These are phyloP conservation scores for Egretta garzetta DNA, from an alignment of 2,113 vertebrate species.

Conservation along the genomic window DNA sequence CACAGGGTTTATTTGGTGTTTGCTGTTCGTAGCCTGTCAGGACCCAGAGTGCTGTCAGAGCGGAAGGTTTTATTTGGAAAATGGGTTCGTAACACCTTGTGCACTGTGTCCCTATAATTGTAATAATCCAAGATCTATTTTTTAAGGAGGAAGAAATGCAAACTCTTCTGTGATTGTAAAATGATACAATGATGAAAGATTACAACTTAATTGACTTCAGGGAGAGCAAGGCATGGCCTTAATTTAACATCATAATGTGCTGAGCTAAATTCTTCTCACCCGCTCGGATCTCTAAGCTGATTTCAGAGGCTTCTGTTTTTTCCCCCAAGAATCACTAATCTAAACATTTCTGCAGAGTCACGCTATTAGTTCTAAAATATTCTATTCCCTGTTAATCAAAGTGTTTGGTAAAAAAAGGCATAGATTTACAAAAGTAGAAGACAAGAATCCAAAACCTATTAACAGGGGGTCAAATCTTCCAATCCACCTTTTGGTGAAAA, in stretches of 20 bases:
- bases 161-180: not conserved
- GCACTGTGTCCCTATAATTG: not conserved
- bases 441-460: not conserved
- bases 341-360: not conserved
- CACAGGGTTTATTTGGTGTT: not conserved
- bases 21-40: not conserved
- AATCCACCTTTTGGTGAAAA: not conserved
- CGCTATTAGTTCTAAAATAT: not conserved
- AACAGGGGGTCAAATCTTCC: not conserved
- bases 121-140: not conserved
- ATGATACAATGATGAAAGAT: not conserved
- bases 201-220: not conserved
- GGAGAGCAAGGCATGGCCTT: not conserved
- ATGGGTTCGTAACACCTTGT: not conserved
- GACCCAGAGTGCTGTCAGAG: not conserved
- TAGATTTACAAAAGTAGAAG: not conserved
- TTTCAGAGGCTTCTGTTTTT: not conserved
- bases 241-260: slow-evolving; percentile 2
- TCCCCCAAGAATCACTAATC: not conserved
- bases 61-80: not conserved
- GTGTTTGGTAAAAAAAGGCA: not conserved
- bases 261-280: not conserved
- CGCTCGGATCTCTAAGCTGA: not conserved
- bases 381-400: not conserved
- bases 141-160: not conserved